Evolutionary conservation across 2,113 vertebrate genomes (phyloP), one percentile per base, ranked within the genome.

Genomic region (Daboia siamensis): DNA sequence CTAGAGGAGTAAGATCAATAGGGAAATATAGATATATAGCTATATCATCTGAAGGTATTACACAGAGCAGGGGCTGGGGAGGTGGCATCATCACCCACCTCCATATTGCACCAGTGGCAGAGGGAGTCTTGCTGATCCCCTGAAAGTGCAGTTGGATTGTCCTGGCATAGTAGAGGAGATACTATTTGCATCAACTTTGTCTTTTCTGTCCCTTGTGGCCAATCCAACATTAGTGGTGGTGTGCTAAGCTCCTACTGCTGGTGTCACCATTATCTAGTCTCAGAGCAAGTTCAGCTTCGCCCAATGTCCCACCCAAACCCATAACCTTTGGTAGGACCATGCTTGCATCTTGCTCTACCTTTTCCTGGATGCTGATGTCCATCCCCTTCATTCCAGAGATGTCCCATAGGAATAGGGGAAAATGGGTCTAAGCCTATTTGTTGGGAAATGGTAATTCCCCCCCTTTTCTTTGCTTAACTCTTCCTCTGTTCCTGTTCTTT

Each of bases 401-500:
- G 55, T 48, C 54, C n/a, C 48, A 46, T 29, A 39, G 54, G 74
- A 80, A 90, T 39, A 86, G n/a, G 55, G 64, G n/a, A 7, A 74
- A 33, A 1, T 1, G 69, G 56, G 85, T 20, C 3, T 52, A 61
- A 59, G 46, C 84, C 59, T 87, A 56, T n/a, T n/a, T 51, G 29
- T 87, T 80, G 86, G 86, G 90, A 55, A 86, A 91, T 84, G 0
- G 46, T 51, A 85, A 88, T 61, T 48, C 24, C 59, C 20, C 15
- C 64, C 46, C 24, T 52, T 59, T 56, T 0, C 52, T 44, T 56
- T 20, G 54, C 26, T 88, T 86, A 95, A 54, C 95, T 96, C 89
- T 90, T 44, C 52, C 93, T 97, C 96, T 98, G 98, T 93, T 96
- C 97, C 93, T 97, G 98, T 93, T 98, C 97, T 88, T 96, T 97